Evolutionary conservation across 2,797 vertebrate species (phyloP).

Genomic region (Okamejei kenojei): DNA sequence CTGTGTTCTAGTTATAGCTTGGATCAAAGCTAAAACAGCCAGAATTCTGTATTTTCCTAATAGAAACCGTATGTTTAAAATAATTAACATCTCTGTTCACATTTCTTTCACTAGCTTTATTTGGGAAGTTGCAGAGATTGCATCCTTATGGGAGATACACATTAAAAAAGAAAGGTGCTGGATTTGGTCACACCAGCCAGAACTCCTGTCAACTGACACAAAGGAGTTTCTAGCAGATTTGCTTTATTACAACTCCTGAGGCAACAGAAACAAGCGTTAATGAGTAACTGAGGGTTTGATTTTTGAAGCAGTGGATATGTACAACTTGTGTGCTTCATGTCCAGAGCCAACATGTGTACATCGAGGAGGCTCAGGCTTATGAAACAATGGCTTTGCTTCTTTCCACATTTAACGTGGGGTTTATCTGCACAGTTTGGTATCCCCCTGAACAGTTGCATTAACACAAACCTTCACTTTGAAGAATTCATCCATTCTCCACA

Average conservation of each 20-base stretch:
- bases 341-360: too few relatives aligned
- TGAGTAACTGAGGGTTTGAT: neutral
- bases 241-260: neutral
- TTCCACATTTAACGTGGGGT: too few relatives aligned
- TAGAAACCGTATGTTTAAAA: neutral
- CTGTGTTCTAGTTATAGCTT: neutral
- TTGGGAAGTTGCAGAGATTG: neutral
- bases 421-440: too few relatives aligned
- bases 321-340: too few relatives aligned
- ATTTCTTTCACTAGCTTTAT: neutral
- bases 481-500: too few relatives aligned
- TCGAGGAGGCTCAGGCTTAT: too few relatives aligned
- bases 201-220: neutral
- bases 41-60: neutral
- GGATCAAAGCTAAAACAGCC: neutral
- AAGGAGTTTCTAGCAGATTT: neutral
- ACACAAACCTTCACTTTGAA: too few relatives aligned
- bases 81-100: neutral
- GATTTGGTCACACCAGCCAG: neutral
- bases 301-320: neutral
- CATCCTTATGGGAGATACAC: neutral
- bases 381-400: too few relatives aligned
- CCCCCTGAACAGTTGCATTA: too few relatives aligned
- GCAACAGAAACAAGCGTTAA: neutral
- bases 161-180: neutral